These are phyloP conservation scores for Myxocyprinus asiaticus DNA, from an alignment of 2,113 vertebrate species.

Conservation along the genomic window DNA sequence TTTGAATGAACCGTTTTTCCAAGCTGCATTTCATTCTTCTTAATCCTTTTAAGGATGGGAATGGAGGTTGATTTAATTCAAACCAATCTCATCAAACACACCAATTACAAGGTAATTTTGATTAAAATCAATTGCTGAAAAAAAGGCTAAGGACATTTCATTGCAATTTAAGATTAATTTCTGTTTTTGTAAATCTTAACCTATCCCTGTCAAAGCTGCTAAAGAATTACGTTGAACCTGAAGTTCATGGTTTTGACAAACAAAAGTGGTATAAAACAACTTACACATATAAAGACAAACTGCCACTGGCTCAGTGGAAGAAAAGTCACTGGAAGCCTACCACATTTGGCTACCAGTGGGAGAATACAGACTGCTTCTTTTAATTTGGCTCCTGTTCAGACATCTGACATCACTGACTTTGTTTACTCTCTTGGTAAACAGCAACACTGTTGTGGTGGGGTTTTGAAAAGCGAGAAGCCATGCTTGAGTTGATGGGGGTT, in stretches of 20 bases:
- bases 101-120: constrained; percentile 68
- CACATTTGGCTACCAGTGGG: constrained; percentile 80
- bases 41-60: constrained; percentile 68
- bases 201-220: constrained; percentile 39
- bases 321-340: constrained; percentile 74
- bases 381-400: constrained; percentile 74
- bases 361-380: too few relatives aligned
- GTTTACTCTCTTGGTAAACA: constrained; percentile 84
- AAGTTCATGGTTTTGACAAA: constrained; percentile 35
- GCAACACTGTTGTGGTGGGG: constrained; percentile 58
- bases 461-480: constrained; percentile 64
- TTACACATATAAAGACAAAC: constrained; percentile 73
- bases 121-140: constrained; percentile 69
- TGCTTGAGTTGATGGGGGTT: constrained; percentile 47
- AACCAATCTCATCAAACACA: constrained; percentile 71
- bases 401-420: constrained; percentile 84
- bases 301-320: constrained; percentile 81
- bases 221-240: constrained; percentile 2
- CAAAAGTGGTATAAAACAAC: constrained; percentile 9
- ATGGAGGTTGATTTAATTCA: constrained; percentile 64
- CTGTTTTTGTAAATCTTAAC: constrained; percentile 25
- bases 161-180: constrained; percentile 51
- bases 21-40: constrained; percentile 57
- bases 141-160: constrained; percentile 50
- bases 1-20: constrained; percentile 60